Percentiles rank a stretch among this genome's conserved stretches.
Evolutionary conservation across 2,797 vertebrate species (phyloP).

Genomic region (Platalea minor): DNA sequence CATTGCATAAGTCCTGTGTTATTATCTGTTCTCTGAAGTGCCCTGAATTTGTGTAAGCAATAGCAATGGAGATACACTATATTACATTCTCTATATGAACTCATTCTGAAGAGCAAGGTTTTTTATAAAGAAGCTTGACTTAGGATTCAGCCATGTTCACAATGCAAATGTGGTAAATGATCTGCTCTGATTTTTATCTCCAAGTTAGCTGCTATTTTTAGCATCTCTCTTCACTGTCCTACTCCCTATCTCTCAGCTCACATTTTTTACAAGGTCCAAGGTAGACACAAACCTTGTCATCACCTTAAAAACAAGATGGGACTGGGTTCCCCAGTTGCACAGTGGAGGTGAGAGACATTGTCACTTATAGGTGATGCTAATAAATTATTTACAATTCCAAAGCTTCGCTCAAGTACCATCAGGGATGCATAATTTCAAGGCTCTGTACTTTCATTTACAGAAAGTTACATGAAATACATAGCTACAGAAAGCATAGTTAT

Average conservation of each 20-base stretch:
- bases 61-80: not conserved
- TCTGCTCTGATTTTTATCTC: not conserved
- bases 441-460: not conserved
- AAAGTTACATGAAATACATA: not conserved
- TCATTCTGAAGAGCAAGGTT: not conserved
- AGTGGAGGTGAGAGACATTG: not conserved
- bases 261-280: not conserved
- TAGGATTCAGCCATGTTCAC: not conserved
- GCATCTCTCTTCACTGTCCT: not conserved
- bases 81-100: not conserved
- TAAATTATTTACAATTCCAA: slow-evolving; percentile 1
- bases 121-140: not conserved
- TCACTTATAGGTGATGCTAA: not conserved
- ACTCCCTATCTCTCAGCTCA: not conserved
- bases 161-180: not conserved
- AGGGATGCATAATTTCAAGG: not conserved
- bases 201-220: not conserved
- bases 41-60: not conserved
- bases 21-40: not conserved
- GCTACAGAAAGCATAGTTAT: slow-evolving; percentile 35
- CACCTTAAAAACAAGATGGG: not conserved
- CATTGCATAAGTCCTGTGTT: not conserved
- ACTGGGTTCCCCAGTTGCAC: not conserved
- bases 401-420: not conserved
- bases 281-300: not conserved